Evolutionary conservation across 92 coral and sea anemone genomes (phyloP).

Genomic region (Epizoanthus fatuus): DNA sequence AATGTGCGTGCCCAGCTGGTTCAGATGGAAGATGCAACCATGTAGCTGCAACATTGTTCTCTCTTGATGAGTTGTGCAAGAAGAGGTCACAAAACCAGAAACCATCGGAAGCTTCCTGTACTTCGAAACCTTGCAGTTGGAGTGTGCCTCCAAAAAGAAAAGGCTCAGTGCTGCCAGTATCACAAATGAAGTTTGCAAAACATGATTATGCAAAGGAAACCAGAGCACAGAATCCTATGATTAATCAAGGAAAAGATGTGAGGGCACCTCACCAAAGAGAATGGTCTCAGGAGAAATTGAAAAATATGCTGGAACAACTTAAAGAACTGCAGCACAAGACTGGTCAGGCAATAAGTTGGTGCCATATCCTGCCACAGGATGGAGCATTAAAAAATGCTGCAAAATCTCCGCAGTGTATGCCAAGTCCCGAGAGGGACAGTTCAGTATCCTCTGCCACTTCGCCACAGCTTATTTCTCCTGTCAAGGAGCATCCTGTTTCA

Average conservation of each 20-base stretch:
- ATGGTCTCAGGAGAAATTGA: constrained; percentile 28
- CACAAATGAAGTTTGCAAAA: not conserved
- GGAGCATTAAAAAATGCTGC: not conserved
- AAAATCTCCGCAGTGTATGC: too few relatives aligned
- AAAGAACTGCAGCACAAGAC: constrained; percentile 33
- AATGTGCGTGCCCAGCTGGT: constrained; percentile 56
- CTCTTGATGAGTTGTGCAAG: constrained; percentile 4
- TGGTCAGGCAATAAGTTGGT: constrained; percentile 42
- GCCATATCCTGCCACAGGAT: constrained; percentile 19
- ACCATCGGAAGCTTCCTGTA: constrained; percentile 2
- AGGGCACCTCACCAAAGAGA: constrained; percentile 52
- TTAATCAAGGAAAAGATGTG: constrained; percentile 40
- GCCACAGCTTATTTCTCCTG: not conserved
- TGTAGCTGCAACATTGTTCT: constrained; percentile 36
- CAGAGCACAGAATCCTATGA: not conserved
- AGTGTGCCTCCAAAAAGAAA: constrained; percentile 1
- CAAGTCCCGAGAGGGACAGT: too few relatives aligned
- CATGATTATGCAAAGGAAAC: not conserved
- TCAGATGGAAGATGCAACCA: constrained; percentile 47
- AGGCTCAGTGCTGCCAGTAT: not conserved
- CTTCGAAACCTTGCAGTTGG: constrained; percentile 41
- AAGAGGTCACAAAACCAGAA: too few relatives aligned
- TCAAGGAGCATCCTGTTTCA: not conserved
- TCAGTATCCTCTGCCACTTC: too few relatives aligned
- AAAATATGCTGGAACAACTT: constrained; percentile 10